These are phyloP conservation scores for Oophaga pumilio DNA, from an alignment of 2,113 vertebrate genomes.

Conservation along the genomic window DNA sequence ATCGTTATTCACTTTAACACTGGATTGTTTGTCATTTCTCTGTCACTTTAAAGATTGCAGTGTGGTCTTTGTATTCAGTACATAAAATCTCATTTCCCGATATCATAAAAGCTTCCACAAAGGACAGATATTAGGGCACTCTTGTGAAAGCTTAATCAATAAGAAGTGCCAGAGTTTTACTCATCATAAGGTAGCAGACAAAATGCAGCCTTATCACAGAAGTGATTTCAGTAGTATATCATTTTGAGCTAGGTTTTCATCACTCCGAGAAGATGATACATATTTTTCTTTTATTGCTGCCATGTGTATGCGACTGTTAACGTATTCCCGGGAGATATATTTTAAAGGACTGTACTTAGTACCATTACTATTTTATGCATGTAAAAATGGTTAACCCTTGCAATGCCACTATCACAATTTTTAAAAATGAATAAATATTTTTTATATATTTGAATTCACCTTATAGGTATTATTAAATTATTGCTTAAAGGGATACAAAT, in stretches of 20 bases:
- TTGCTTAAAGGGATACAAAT: background rate
- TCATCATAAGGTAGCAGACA: slow-evolving; percentile 24
- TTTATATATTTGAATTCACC: too few species aligned
- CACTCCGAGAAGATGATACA: slow-evolving; percentile 18
- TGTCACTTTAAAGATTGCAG: slow-evolving; percentile 33
- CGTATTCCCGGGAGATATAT: slow-evolving; percentile 1
- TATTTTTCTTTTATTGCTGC: slow-evolving; percentile 19
- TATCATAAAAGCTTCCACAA: slow-evolving; percentile 36
- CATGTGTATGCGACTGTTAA: slow-evolving; percentile 17
- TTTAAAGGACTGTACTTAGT: background rate
- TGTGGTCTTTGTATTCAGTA: slow-evolving; percentile 27
- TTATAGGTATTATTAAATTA: too few species aligned
- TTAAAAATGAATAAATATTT: too few species aligned
- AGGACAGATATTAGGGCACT: slow-evolving; percentile 46
- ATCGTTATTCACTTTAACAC: slow-evolving; percentile 23
- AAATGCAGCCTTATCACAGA: slow-evolving; percentile 44
- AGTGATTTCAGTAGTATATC: slow-evolving; percentile 40
- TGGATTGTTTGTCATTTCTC: slow-evolving; percentile 44
- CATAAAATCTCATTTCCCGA: slow-evolving; percentile 26
- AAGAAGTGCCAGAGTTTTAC: slow-evolving; percentile 32
- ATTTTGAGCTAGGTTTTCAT: slow-evolving; percentile 30
- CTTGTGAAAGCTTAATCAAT: slow-evolving; percentile 45
- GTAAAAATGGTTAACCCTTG: background rate
- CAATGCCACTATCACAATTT: background rate
- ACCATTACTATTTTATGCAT: background rate